A percentile compares a stretch with the other conserved stretches of the same genome.
These are phyloP conservation scores for Drosophila formosana DNA, from an alignment of 2,888 invertebrate genomes.

Conservation along the genomic window DNA sequence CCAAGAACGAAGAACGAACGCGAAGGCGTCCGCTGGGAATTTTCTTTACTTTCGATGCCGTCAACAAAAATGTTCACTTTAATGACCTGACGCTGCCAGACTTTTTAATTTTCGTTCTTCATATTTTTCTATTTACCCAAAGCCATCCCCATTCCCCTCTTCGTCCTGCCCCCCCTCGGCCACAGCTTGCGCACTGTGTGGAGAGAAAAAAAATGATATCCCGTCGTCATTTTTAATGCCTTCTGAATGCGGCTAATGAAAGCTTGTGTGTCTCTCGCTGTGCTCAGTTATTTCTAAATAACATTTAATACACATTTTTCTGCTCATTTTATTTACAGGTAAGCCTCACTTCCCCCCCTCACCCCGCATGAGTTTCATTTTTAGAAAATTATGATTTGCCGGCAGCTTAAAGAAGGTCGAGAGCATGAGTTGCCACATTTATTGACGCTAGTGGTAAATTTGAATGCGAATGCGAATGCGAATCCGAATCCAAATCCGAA, in stretches of 20 bases:
- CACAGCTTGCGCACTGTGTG: not conserved
- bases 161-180: not conserved
- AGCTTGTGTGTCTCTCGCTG: conserved; percentile 42
- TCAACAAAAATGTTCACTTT: conserved; percentile 62
- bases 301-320: conserved; percentile 59
- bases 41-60: conserved; percentile 69
- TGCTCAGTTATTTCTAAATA: conserved; percentile 53
- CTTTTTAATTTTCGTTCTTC: conserved; percentile 76
- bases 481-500: conserved; percentile 33
- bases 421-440: conserved; percentile 21
- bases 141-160: conserved; percentile 3
- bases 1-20: conserved; percentile 24
- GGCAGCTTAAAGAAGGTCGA: conserved; percentile 9
- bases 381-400: conserved; percentile 12
- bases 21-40: conserved; percentile 57
- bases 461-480: conserved; percentile 33
- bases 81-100: conserved; percentile 66
- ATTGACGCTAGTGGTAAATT: conserved; percentile 8
- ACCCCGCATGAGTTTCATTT: not conserved
- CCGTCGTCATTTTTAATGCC: conserved; percentile 68
- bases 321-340: conserved; percentile 52
- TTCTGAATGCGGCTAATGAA: conserved; percentile 71
- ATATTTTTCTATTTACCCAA: conserved; percentile 68
- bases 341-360: conserved; percentile 14
- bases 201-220: conserved; percentile 59